Conservation (phyloP, 92 coral and sea anemone genomes). For the Virgularia gustaviana region DNA sequence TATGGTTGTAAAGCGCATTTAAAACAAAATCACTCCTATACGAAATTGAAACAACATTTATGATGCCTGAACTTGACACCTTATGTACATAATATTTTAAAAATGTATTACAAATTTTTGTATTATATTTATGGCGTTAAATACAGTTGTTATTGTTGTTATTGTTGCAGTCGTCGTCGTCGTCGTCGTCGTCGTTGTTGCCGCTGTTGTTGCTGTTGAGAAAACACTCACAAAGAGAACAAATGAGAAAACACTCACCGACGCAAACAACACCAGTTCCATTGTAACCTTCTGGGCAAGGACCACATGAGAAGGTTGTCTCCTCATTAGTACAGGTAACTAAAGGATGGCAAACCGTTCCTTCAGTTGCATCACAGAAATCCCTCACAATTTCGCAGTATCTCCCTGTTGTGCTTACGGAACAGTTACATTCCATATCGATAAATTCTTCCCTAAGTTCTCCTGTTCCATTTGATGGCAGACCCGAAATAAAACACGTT, state of each 20-base stretch:
- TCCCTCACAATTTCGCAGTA: conserved; percentile 60
- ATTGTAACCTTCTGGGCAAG: conserved; percentile 65
- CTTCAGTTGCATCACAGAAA: conserved; percentile 55
- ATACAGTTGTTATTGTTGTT: background rate
- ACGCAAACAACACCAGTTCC: conserved; percentile 63
- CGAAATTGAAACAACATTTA: too few species aligned
- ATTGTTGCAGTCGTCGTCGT: too few species aligned
- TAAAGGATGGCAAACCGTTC: conserved; percentile 68
- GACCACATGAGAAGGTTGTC: conserved; percentile 62
- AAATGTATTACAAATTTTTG: background rate
- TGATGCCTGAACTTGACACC: too few species aligned
- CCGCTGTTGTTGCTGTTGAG: background rate
- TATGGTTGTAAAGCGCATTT: too few species aligned
- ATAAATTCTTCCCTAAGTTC: conserved; percentile 44
- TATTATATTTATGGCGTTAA: background rate
- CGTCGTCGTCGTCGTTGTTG: background rate
- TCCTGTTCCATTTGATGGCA: conserved; percentile 6
- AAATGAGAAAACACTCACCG: conserved; percentile 33
- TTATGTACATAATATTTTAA: too few species aligned
- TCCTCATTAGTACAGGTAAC: conserved; percentile 63
- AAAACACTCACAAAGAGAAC: background rate
- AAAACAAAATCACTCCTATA: too few species aligned
- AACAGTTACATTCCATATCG: conserved; percentile 63
- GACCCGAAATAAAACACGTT: conserved; percentile 49
- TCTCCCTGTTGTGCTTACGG: conserved; percentile 60